Base-by-base conservation (phyloP, 2,888 invertebrate species). In the Noctua pronuba region DNA sequence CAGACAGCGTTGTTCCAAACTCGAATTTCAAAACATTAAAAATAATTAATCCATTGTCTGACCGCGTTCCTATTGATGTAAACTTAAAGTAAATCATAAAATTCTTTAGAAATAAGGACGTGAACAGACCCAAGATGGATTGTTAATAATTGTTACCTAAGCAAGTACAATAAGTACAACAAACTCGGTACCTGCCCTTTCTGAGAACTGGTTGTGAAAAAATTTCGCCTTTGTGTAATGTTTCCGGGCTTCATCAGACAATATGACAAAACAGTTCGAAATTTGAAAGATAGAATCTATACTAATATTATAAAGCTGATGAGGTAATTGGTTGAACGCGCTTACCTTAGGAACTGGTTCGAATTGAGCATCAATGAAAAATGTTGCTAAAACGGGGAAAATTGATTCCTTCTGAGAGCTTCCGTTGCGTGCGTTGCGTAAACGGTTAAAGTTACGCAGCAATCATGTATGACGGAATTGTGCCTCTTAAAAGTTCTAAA, bases 11-110 rank as follows among this genome's bases (percentile, higher is more conserved):
- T 67, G 64, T 79, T 79, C 75, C 71, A 75, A 77, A 75, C 64
- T 80, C 21, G 69, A 82, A 79, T 75, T 82, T 82, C 60, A 74
- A 86, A 84, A 83, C 81, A 75, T 77, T 85, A 58, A 75, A 80
- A 78, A 74, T 72, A 71, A 35, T 2, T 2, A 73, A 85, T 31
- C 60, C 31, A 60, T 85, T 88, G 85, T 88, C 35, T 66, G 79
- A 68, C 81, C 72, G 72, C 67, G 67, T 78, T 88, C 80, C 81
- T 82, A 80, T 83, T 74, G 69, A 81, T 75, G 78, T 84, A 74
- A 86, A 82, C 80, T 79, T 74, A 75, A 85, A 82, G 85, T 88
- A 88, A 88, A 88, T 88, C 88, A 88, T 88, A 88, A 87, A 88
- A 87, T 80, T 82, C 80, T 44, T 78, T 83, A 78, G 67, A 84